Base-by-base conservation (phyloP, 1,140 invertebrate species). In the Tetragnatha versicolor region DNA sequence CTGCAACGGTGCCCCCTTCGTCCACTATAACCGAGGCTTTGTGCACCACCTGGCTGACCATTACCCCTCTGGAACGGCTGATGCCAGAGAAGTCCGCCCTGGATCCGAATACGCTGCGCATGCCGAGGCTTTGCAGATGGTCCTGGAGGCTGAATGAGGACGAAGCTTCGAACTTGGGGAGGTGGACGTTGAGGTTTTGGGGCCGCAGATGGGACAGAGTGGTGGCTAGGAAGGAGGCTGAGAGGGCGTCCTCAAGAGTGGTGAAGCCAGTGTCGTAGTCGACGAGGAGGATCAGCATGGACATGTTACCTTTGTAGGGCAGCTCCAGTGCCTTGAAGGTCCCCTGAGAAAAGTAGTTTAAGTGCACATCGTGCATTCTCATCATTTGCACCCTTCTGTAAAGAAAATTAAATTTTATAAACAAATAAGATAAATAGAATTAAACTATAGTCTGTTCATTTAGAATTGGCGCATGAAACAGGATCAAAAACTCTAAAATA, bases 101-200 rank as follows among this genome's bases (percentile, higher is more conserved):
- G 7, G 17, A 12, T 31, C 20, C 45, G 14, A 72, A 72, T 3
- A 58, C 27, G 17, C 14, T n/a, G 2, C 20, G 25, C 9, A 20
- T 27, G 0, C 69, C 69, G 0, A 72, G 25, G 0, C 10, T 35
- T 42, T 58, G 14, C 22, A 72, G 35, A 35, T 22, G 10, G 22
- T 17, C 20, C 7, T 27, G 27, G 7, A 72, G 25, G 3, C 37
- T 33, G 0, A 39, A 58, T 0, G 33, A 22, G 10, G 37, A 72
- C 58, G 92, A 90, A 80, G 94, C 92, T 80, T 91, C 89, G 83
- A 94, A 94, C 83, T 91, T 92, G 0, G 93, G 93, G 4, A 95
- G 83, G 17, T 85, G 88, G 0, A 94, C 87, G 14, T 90, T 87
- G 0, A 93, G 89, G 2, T 87, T 83, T 0, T 85, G 82, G 63